Base-by-base conservation (phyloP, 2,888 invertebrate species). In the Eustalomyia histrio region DNA sequence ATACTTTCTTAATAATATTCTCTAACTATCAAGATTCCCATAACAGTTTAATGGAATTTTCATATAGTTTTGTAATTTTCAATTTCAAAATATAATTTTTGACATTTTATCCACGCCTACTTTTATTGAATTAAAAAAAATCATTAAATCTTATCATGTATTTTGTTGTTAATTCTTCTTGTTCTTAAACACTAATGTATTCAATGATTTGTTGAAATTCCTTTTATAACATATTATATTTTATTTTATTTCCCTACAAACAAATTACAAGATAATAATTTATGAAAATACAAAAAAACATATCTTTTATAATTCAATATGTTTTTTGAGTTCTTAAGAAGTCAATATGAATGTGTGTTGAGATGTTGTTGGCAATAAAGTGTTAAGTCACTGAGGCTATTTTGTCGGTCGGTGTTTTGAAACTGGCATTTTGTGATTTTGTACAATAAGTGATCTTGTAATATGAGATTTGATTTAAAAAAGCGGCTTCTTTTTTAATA, bases 151-250 rank as follows among this genome's bases (percentile, higher is more conserved):
- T 12, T 53, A 61, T 47, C 64, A 33, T 39, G 1, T 39, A 39
- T 39, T 47, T 47, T n/a, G 43, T 60, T 7, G 60, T 60, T 60
- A 29, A 12, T 6, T 18, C 35, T 57, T 50, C 61, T 74, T 74
- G 74, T 67, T 74, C 50, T 61, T 65, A 14, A 52, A 33, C 73
- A 50, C 71, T 81, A 81, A 81, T 81, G 81, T 67, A 71, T 71
- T 55, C 74, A 78, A 81, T 81, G 81, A 81, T 81, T 81, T 81
- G 81, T 73, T 78, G 52, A 81, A 81, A 78, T 78, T 81, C 29
- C 18, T 53, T 64, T 72, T 35, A 18, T 55, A n/a, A 5, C 16
- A 43, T 43, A 58, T 63, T 76, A 43, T 53, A 5, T 72, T 68
- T 76, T 68, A 52, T 76, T 76, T 65, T 71, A 74, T 69, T 80